Base-by-base conservation (phyloP, 2,888 invertebrate genomes). In the Eupsilia transversa region DNA sequence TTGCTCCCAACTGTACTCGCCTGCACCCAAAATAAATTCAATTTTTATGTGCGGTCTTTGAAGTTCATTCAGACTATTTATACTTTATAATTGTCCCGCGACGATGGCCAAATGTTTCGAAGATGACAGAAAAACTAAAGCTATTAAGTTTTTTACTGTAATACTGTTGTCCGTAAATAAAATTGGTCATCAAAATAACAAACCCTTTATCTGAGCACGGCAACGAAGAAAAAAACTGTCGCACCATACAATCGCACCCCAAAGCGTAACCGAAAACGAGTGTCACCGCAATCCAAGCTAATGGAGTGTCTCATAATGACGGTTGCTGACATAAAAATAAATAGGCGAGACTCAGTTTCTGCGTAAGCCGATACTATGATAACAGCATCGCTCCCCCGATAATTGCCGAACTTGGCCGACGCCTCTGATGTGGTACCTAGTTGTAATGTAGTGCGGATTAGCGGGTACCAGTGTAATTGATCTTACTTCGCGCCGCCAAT, bases 281-380 rank as follows among this genome's bases (percentile, higher is more conserved):
- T 93, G 91, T 92, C 93, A 93, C 95, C 94, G 95, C 96, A 96
- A 96, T 96, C 96, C 96, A 93, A 96, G 94, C 96, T 96, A 96
- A 96, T 96, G 96, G 96, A 96, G 96, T 96, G 96, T 96, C 96
- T 95, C 96, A 95, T 96, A 96, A 96, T 96, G 96, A 96, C 95
- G 96, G 96, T 95, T 96, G 95, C 95, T 96, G 96, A 96, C 96
- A 96, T 96, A 96, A 96, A 96, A 96, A 96, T 96, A 96, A 96
- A 96, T 96, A 96, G 96, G 95, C 95, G 93, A 95, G 96, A 96
- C 94, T 96, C 96, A 93, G 96, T 96, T 96, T 96, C 96, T 96
- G 94, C 94, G 96, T 96, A 96, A 96, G 96, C 96, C 94, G 96
- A 96, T 96, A 96, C 96, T 96, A 96, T 96, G 96, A 96, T 96